These are phyloP conservation scores for Dasysyrphus tricinctus DNA, from an alignment of 2,888 invertebrate species.

Conservation along the genomic window DNA sequence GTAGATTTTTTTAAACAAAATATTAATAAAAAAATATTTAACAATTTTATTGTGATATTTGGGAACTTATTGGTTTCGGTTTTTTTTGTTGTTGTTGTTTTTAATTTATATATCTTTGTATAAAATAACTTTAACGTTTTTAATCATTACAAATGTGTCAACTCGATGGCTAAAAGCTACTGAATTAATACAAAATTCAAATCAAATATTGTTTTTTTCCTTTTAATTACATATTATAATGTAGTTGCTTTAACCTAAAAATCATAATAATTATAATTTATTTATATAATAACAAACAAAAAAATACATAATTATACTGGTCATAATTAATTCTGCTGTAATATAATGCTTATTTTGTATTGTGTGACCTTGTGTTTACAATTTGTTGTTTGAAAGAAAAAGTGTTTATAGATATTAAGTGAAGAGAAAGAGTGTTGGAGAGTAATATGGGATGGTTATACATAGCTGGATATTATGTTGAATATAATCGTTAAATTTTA, in stretches of 20 bases:
- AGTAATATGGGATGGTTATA: conserved; percentile 58
- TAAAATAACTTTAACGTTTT: conserved; percentile 46
- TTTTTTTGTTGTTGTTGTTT: conserved; percentile 54
- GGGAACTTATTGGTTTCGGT: conserved; percentile 74
- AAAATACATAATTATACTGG: conserved; percentile 49
- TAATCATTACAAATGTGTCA: conserved; percentile 28
- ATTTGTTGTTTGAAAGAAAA: conserved; percentile 38
- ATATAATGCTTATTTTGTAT: conserved; percentile 38
- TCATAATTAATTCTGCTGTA: conserved; percentile 57
- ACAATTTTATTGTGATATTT: conserved; percentile 75
- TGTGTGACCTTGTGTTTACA: conserved; percentile 67
- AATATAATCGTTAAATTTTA: conserved; percentile 30
- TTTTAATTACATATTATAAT: conserved; percentile 24
- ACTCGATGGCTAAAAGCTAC: conserved; percentile 53
- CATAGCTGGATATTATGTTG: conserved; percentile 36
- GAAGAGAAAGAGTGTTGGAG: conserved; percentile 29
- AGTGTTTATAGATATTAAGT: conserved; percentile 15
- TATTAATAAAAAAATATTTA: conserved; percentile 55
- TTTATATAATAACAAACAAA: conserved; percentile 30
- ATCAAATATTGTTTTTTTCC: background rate
- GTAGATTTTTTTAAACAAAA: conserved; percentile 42
- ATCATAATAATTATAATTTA: conserved; percentile 19
- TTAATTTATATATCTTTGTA: conserved; percentile 58
- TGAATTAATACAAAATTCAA: conserved; percentile 30
- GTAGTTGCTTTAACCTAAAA: conserved; percentile 37